Base-by-base conservation (phyloP, 2,113 vertebrate species). In the Xiphias gladius region DNA sequence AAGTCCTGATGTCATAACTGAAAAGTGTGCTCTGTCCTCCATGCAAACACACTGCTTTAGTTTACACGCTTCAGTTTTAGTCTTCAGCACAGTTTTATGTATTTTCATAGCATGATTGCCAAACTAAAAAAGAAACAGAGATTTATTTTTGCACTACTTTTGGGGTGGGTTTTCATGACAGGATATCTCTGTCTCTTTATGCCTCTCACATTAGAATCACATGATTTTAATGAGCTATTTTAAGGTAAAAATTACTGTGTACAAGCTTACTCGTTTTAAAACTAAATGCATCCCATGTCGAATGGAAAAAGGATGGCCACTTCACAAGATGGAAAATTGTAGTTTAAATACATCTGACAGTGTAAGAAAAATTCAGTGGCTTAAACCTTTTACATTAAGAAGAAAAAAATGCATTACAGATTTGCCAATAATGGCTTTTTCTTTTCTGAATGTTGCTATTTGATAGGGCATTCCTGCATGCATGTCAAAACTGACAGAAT, bases 1-100 rank as follows among this genome's bases (percentile, higher is more conserved):
- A 81, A 71, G 5, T 64, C 39, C 43, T 55, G 30, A 84, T 76
- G 32, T 65, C 59, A 75, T 78, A 69, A 67, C n/a, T 57, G 37
- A 50, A 67, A 69, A 50, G 35, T 41, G n/a, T 11, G 7, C 28
- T 19, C 20, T 48, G 1, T 64, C 39, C 17, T 75, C 24, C 30
- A 24, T 30, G 43, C 20, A 70, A 66, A 79, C 11, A 66, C 5
- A 67, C 13, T 24, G 20, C 30, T 75, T 32, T 39, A 12, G 7
- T 16, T 63, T 12, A 24, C 28, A 41, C 12, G 32, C 32, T 35
- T 35, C 3, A 35, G 9, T 22, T 13, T 13, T 26, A 1, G n/a
- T 26, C 54, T 57, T 57, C 54, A 57, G 24, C n/a, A 57, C n/a
- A 26, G n/a, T 26, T 57, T 57, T 7, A 17, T 57, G 54, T 7